Base-by-base conservation (phyloP, 1,140 invertebrate genomes). In the Carcinoscorpius rotundicauda region DNA sequence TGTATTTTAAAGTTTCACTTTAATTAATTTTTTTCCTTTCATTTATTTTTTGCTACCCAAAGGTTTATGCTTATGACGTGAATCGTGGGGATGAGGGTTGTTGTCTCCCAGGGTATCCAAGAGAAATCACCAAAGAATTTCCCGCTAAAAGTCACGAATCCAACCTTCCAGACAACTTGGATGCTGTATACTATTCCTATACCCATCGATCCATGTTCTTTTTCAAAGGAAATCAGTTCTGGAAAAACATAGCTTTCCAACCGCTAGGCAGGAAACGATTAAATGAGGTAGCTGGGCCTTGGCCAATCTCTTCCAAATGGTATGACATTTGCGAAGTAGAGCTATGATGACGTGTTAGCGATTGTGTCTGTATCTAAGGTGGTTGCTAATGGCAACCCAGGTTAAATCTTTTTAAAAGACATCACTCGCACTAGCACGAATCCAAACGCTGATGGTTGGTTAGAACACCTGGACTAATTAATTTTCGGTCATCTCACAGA, bases 151-250 rank as follows among this genome's bases (percentile, higher is more conserved):
- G 29, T 29, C 29, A 29, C 29, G 71, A 74, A 11, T 56, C 58
- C 0, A 70, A 69, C 0, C 62, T 80, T 10, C 73, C 74, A 3
- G 68, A 63, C 1, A 71, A 74, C 52, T 61, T 80, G 51, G 78
- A 80, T 66, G 72, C 74, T 57, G 76, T 75, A 4, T 80, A 78
- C 66, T 79, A 78, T 62, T 80, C 78, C 0, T 78, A 78, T 68
- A 73, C 73, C 49, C 72, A 78, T 63, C 69, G 75, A 64, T 72
- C 73, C 9, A 69, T 78, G 69, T 79, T 74, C 69, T 78, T 80
- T 58, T 71, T 79, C 49, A 77, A 78, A 67, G 78, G 71, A 4
- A 74, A 74, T 51, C 65, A 76, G n/a, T 74, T 75, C 64, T 79
- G 77, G 77, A 66, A 74, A 64, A 75, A 78, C 63, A 69, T 72